Percentiles rank a stretch among this genome's conserved stretches.
Evolutionary conservation across 2,888 invertebrate genomes (phyloP).

Genomic region (Chaetoderma sp.): DNA sequence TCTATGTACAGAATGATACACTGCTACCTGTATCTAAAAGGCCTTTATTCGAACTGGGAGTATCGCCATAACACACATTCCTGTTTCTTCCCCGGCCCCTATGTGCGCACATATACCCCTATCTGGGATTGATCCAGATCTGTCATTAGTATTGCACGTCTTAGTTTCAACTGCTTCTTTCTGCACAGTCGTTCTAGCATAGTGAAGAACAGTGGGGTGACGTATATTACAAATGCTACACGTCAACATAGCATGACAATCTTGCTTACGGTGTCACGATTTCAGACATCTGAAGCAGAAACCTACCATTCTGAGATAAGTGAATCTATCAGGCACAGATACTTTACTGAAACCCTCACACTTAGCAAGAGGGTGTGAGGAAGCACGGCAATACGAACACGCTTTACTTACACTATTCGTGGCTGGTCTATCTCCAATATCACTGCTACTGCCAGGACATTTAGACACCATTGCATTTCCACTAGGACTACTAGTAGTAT

Average conservation of each 20-base stretch:
- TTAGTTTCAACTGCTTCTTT: not conserved
- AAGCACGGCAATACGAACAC: not conserved
- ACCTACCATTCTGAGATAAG: not conserved
- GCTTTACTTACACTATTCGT: too few species aligned
- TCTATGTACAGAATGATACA: constrained; percentile 17
- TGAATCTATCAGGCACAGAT: not conserved
- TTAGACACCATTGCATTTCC: not conserved
- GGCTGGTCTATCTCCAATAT: not conserved
- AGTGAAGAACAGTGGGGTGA: constrained; percentile 14
- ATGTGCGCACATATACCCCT: not conserved
- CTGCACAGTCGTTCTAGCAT: not conserved
- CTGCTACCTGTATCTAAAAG: constrained; percentile 20
- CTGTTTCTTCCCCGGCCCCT: constrained; percentile 5
- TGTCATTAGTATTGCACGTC: too few species aligned
- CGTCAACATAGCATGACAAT: not conserved
- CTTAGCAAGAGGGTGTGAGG: not conserved
- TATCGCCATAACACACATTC: constrained; percentile 22
- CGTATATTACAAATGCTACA: constrained; percentile 9
- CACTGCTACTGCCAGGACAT: not conserved
- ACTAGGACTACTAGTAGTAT: too few species aligned
- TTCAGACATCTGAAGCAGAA: constrained; percentile 17
- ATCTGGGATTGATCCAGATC: too few species aligned
- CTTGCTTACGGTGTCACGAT: not conserved
- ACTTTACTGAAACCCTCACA: not conserved
- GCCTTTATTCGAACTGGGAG: constrained; percentile 13